Conservation (phyloP, 2,113 vertebrate species). For the Beaufortia kweichowensis region DNA sequence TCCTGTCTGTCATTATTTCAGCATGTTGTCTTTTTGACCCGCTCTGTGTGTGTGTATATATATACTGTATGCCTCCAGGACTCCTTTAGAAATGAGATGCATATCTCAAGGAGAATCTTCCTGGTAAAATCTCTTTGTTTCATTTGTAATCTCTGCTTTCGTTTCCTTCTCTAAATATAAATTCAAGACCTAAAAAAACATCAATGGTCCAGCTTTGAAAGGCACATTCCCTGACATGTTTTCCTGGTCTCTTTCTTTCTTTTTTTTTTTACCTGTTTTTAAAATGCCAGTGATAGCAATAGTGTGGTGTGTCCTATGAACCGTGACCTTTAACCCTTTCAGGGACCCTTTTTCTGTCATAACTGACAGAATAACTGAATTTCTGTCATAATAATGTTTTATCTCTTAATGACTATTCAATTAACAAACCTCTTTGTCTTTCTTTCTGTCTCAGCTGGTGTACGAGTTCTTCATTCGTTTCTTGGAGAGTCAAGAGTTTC, state of each 20-base stretch:
- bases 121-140: slow-evolving; percentile 56
- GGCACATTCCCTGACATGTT: neutral
- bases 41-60: slow-evolving; percentile 52
- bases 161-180: neutral
- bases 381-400: neutral
- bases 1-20: slow-evolving; percentile 22
- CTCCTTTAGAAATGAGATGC: slow-evolving; percentile 67
- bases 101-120: slow-evolving; percentile 65
- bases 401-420: neutral
- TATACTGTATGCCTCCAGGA: slow-evolving; percentile 58
- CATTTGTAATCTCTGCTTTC: slow-evolving; percentile 26
- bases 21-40: slow-evolving; percentile 34
- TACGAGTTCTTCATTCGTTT: slow-evolving; percentile 99
- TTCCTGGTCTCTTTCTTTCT: neutral
- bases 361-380: no score
- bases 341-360: neutral
- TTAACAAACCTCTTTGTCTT: neutral
- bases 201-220: neutral
- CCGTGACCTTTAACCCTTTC: slow-evolving; percentile 24
- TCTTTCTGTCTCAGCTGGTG: slow-evolving; percentile 82
- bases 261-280: neutral
- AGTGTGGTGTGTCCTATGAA: neutral
- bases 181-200: neutral
- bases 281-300: neutral
- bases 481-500: slow-evolving; percentile 99